phyloP scores from a whole-genome alignment of 1,140 invertebrate species.

The Samia ricini region DNA sequence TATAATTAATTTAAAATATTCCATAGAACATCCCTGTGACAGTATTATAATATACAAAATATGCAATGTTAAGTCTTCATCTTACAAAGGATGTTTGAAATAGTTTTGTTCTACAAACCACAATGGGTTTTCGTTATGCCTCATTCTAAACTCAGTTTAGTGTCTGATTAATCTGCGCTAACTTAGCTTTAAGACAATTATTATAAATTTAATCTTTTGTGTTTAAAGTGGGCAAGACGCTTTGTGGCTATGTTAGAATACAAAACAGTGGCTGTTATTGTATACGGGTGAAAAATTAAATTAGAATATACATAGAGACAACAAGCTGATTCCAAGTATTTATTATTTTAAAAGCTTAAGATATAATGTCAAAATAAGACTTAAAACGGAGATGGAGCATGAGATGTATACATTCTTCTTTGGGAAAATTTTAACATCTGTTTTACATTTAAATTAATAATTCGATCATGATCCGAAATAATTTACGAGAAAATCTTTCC shows the following conservation, averaged over 20 bases:
- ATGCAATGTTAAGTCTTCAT: background rate
- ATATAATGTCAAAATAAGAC: too few relatives aligned
- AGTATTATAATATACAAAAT: background rate
- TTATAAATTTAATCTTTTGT: slow-evolving; percentile 14
- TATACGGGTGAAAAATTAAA: background rate
- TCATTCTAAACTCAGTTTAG: slow-evolving; percentile 2
- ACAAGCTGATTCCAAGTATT: background rate
- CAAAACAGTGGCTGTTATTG: background rate
- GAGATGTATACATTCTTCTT: too few relatives aligned
- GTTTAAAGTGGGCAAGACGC: slow-evolving; percentile 8
- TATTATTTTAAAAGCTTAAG: too few relatives aligned
- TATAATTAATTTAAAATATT: background rate
- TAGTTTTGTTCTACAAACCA: background rate
- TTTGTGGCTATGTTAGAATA: background rate
- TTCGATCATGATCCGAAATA: too few relatives aligned
- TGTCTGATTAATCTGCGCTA: slow-evolving; percentile 13
- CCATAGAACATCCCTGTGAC: background rate
- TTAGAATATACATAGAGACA: background rate
- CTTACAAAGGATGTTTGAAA: background rate
- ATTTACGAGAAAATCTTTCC: too few relatives aligned
- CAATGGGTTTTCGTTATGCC: background rate
- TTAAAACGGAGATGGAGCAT: too few relatives aligned
- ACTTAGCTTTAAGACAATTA: slow-evolving; percentile 7
- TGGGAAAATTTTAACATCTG: too few relatives aligned
- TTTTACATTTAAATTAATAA: too few relatives aligned